These are phyloP conservation scores for Hyperopisus bebe DNA, from an alignment of 2,113 vertebrate genomes.

Conservation along the genomic window DNA sequence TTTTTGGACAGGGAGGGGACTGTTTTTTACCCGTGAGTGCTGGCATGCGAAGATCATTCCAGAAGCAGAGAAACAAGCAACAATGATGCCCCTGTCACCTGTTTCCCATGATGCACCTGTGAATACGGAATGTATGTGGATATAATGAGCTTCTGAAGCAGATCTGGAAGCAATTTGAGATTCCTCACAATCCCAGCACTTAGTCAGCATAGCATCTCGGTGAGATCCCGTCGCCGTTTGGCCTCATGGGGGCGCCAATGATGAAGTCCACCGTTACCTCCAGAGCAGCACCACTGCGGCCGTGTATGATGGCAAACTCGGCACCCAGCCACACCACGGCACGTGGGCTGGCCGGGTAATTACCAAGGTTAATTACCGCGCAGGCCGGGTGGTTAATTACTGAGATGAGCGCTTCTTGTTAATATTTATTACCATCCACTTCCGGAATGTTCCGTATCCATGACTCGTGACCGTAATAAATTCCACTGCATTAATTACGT, in stretches of 20 bases:
- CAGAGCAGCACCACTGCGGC: background rate
- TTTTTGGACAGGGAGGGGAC: background rate
- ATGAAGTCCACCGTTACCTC: background rate
- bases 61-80: background rate
- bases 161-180: background rate
- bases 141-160: background rate
- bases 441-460: background rate
- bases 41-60: background rate
- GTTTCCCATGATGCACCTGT: background rate
- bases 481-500: background rate
- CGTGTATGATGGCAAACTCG: no score
- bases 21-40: background rate
- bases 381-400: conserved; percentile 5
- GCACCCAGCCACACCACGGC: background rate
- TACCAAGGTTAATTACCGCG: background rate
- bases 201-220: background rate
- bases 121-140: background rate
- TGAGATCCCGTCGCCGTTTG: background rate
- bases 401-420: background rate
- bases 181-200: background rate
- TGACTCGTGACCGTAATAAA: background rate
- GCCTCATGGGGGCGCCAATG: background rate
- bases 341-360: background rate
- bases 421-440: conserved; percentile 16
- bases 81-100: background rate